Base-by-base conservation (phyloP, 2,113 vertebrate species). In the Lepus europaeus region DNA sequence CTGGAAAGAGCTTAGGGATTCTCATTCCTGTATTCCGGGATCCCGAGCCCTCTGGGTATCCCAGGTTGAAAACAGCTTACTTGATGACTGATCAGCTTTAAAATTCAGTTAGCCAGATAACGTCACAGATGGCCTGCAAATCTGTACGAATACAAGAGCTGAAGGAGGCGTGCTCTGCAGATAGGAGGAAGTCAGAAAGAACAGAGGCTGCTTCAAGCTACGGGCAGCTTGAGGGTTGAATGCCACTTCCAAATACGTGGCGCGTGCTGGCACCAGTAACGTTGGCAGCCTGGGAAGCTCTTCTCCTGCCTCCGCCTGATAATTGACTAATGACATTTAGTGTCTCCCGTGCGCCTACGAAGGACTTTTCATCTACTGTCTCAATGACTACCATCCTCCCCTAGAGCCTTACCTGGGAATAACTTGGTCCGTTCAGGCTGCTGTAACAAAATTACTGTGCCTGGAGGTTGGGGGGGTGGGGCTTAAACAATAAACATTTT, bases 21-120 rank as follows among this genome's bases (percentile, higher is more conserved):
- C 39, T 14, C 19, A 59, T 74, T 61, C 19, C 5, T 5, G 31
- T 29, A 51, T 49, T 59, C 6, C 45, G 27, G 27, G 22, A 69
- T 39, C 49, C 1, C 1, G 0, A 59, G 45, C 36, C n/a, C n/a
- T 83, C 85, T 64, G 27, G 76, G n/a, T 72, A 27, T 78, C 63
- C 49, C 16, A 27, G 36, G 51, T 36, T 61, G 72, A 95, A 91
- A 89, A 68, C 33, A 59, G 12, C 76, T 56, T 59, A 59, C 69
- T 49, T 31, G 39, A 27, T 85, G 61, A 90, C 85, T 78, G 86
- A 84, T 87, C 87, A 87, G 33, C 93, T 49, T 29, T n/a, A 64
- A 81, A 84, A 59, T 90, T 79, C 66, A 64, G 16, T 93, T 83
- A 87, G 69, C 64, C 85, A 69, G 29, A 89, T 78, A 87, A 25